phyloP scores from a whole-genome alignment of 2,888 invertebrate species.

The Philopedon plagiatum region DNA sequence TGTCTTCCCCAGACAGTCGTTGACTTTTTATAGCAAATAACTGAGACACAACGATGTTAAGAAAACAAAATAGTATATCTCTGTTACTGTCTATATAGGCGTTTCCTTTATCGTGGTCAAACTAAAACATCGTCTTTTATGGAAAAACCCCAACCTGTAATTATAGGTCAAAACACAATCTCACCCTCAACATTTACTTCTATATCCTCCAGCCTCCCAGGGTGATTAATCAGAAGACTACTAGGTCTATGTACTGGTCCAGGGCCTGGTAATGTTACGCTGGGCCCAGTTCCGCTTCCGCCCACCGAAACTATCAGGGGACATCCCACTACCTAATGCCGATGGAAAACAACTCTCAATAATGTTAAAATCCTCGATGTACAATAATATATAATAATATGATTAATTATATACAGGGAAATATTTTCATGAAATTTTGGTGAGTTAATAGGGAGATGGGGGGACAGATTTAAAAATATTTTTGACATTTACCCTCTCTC shows the following conservation, averaged over 20 bases:
- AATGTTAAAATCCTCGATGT: not conserved
- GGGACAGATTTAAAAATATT: no score
- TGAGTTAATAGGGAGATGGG: no score
- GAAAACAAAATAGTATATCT: no score
- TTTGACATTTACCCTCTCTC: no score
- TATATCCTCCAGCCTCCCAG: constrained; percentile 91
- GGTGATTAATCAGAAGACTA: constrained; percentile 82
- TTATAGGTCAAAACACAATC: constrained; percentile 55
- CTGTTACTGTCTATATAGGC: no score
- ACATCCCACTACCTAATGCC: constrained; percentile 78
- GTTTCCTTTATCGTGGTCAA: no score
- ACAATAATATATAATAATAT: no score
- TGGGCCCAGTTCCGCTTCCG: constrained; percentile 77
- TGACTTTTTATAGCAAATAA: no score
- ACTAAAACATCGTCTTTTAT: constrained; percentile 36
- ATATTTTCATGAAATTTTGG: no score
- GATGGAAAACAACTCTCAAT: not conserved
- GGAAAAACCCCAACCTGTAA: constrained; percentile 17
- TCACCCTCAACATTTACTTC: constrained; percentile 98
- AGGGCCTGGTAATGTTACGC: constrained; percentile 81
- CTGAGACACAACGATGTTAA: no score
- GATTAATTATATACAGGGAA: not conserved
- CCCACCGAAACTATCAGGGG: constrained; percentile 90
- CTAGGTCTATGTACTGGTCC: constrained; percentile 81
- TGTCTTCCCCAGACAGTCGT: no score